Base-by-base conservation (phyloP, 2,113 vertebrate genomes). In the Lophotis ruficrista region DNA sequence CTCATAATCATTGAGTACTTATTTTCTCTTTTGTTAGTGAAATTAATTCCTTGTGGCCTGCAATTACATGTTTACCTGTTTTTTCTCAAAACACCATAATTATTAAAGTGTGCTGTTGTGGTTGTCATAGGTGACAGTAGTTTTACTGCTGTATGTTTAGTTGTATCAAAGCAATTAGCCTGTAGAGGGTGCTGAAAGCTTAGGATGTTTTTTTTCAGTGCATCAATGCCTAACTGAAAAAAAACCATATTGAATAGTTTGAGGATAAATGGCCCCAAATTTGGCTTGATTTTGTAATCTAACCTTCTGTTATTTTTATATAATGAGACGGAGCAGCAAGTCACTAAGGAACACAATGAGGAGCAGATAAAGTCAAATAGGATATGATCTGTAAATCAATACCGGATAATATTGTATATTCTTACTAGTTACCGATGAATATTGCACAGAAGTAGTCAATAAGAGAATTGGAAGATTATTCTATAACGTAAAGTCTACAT, bases 121-220 rank as follows among this genome's bases (percentile, higher is more conserved):
- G 31, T 87, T 48, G 45, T 92, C 47, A 15, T 58, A 70, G 21
- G 6, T 28, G 24, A 33, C 28, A 25, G 3, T 62, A 21, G 18
- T 60, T 61, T 65, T 83, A 61, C 22, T 76, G 25, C 70, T 85
- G 7, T 8, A 17, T 69, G 1, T 65, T 70, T 78, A 80, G 76
- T 56, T 97, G 94, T 76, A 93, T 97, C 83, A 89, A 96, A 94
- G 64, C 83, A 84, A n/a, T 95, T 97, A 83, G 91, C 98, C 98
- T 98, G 97, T 95, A 98, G 98, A 98, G 98, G 98, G 98, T 98
- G 98, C 98, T 98, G 94, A 93, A 98, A 96, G 97, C 97, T 98
- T 98, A 95, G 97, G 97, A 94, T 98, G 82, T 17, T 56, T 75
- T 72, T 51, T 65, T 75, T 61, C 8, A 57, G 56, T 77, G 53